A percentile compares a stretch with the other conserved stretches of the same genome.
These are phyloP conservation scores for Rotaria macrura DNA, from an alignment of 2,888 invertebrate genomes.

Conservation along the genomic window DNA sequence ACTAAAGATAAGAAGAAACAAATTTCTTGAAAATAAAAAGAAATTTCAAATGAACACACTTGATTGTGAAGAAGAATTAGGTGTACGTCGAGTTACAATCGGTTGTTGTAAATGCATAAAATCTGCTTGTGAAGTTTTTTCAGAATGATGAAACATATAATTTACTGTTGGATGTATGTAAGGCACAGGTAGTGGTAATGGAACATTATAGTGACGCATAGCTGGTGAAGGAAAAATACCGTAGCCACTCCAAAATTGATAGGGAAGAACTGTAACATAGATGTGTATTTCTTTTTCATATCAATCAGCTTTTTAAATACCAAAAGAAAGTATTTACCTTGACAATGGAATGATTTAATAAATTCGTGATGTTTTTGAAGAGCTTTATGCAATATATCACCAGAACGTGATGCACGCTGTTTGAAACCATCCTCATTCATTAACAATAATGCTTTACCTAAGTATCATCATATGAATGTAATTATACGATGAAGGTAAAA, in stretches of 20 bases:
- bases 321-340: background rate
- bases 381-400: background rate
- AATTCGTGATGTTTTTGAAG: background rate
- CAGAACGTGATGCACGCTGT: background rate
- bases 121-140: background rate
- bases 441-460: slow-evolving; percentile 10
- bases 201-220: background rate
- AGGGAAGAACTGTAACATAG: background rate
- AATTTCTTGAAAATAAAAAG: too few species aligned
- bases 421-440: slow-evolving; percentile 14
- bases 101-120: background rate
- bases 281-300: background rate
- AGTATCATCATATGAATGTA: too few species aligned
- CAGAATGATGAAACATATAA: background rate
- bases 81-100: background rate
- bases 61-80: background rate
- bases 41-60: background rate
- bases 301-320: background rate
- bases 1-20: background rate
- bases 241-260: background rate
- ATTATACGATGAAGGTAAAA: too few species aligned
- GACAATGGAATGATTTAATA: background rate
- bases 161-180: background rate
- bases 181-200: background rate
- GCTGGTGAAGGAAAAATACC: background rate